Percentiles rank a stretch among this genome's conserved stretches.
Conservation (phyloP, 2,113 vertebrate genomes). For the Rhinopithecus roxellana region DNA sequence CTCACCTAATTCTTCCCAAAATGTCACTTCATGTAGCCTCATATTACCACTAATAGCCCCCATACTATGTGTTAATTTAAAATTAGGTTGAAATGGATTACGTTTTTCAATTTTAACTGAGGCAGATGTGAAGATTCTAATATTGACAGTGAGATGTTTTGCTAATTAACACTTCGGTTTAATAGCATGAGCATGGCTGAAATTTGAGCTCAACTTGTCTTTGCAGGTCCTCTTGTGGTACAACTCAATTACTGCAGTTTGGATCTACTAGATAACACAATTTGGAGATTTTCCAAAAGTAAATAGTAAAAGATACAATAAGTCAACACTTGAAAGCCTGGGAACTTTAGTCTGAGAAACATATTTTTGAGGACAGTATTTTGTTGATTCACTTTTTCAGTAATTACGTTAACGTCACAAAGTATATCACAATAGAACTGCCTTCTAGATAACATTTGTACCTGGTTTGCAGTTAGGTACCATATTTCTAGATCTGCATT, state of each 20-base stretch:
- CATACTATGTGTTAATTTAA: neutral
- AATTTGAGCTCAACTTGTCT: conserved; percentile 70
- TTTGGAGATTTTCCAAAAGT: conserved; percentile 46
- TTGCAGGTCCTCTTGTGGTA: conserved; percentile 84
- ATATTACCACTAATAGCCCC: neutral
- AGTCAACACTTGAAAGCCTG: neutral
- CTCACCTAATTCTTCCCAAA: conserved; percentile 47
- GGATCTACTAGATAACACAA: neutral
- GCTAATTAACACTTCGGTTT: conserved; percentile 38
- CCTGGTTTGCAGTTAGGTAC: neutral
- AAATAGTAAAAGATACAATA: conserved; percentile 18
- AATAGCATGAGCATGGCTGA: conserved; percentile 42
- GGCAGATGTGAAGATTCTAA: conserved; percentile 38
- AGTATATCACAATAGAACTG: neutral
- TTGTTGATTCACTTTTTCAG: conserved; percentile 18
- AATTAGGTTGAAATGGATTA: conserved; percentile 37
- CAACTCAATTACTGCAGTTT: conserved; percentile 65
- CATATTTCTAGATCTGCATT: neutral
- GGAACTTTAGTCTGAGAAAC: conserved; percentile 16
- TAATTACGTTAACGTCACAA: conserved; percentile 18
- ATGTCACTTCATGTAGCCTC: conserved; percentile 17
- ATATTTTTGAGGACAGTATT: neutral
- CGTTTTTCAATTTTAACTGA: conserved; percentile 43
- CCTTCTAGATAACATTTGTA: neutral
- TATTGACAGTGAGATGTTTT: conserved; percentile 27